Evolutionary conservation across 2,888 invertebrate genomes (phyloP).

Genomic region (Rhagium mordax): DNA sequence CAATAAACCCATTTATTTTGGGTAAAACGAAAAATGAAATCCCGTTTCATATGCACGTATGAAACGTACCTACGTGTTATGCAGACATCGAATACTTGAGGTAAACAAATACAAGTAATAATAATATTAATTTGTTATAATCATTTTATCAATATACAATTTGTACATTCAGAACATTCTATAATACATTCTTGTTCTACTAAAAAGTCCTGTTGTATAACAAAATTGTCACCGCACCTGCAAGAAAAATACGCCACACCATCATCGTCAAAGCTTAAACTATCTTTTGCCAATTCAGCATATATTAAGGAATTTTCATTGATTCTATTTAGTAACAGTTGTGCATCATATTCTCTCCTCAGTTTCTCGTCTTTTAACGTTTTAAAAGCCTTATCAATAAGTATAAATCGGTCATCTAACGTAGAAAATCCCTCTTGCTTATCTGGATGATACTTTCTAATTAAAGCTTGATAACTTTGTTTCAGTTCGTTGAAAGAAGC

Average conservation of each 20-base stretch:
- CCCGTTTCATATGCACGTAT: too few relatives aligned
- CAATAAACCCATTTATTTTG: too few relatives aligned
- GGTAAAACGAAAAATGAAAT: too few relatives aligned
- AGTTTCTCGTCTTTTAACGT: slow-evolving; percentile 75
- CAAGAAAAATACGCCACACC: slow-evolving; percentile 73
- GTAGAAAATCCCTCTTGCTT: slow-evolving; percentile 58
- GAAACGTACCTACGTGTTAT: too few relatives aligned
- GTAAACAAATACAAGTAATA: neutral
- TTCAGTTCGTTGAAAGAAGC: slow-evolving; percentile 76
- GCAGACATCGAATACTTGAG: too few relatives aligned
- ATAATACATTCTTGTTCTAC: slow-evolving; percentile 71
- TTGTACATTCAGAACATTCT: slow-evolving; percentile 83
- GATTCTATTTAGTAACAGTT: slow-evolving; percentile 74
- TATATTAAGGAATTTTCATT: slow-evolving; percentile 75
- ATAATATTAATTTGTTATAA: neutral
- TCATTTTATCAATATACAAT: slow-evolving; percentile 75
- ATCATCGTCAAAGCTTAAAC: slow-evolving; percentile 70
- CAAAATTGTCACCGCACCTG: slow-evolving; percentile 80
- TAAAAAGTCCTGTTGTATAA: slow-evolving; percentile 68
- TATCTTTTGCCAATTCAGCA: slow-evolving; percentile 72
- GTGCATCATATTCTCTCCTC: slow-evolving; percentile 79
- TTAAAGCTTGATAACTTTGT: slow-evolving; percentile 75
- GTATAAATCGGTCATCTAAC: slow-evolving; percentile 68
- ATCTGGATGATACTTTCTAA: slow-evolving; percentile 76
- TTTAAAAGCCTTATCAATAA: slow-evolving; percentile 82